Evolutionary conservation across 2,888 invertebrate genomes (phyloP), one percentile per base, ranked within the genome.

Genomic region (Girardia tigrina): DNA sequence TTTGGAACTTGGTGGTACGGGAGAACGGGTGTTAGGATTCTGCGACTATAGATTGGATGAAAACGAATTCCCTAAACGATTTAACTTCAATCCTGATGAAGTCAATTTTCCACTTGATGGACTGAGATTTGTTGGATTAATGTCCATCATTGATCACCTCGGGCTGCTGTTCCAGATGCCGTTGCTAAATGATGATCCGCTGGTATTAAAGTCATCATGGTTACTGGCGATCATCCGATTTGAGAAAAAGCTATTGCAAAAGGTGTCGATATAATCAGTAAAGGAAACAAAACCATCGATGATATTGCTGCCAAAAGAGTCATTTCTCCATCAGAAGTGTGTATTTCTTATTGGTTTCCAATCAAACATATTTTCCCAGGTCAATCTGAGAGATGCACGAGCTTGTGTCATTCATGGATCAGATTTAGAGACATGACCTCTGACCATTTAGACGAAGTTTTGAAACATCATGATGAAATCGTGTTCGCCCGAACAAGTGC

Each of bases 111-210:
- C 91, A 36, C 85, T 90, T 79, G 90, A 80, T 14, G 81, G 90
- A 77, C 81, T 84, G 4, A 89, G 94, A 79, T 95, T 95, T 85
- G 91, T 94, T 75, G 95, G 94, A 74, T 88, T 95, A 29, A 93
- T 95, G 91, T 93, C 94, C 79, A 94, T 95, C 94, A 94, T 95
- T 86, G 95, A 95, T 86, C 95, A 75, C 95, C 95, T 20, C 88
- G 95, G 80, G 93, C 94, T 79, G 93, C 94, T 82, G 95, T 95
- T 78, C 94, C 94, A 20, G 94, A 94, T 84, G 95, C 95, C 79
- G 94, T 95, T 2, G 92, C 91, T 81, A 94, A 94, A 86, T 95
- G 95, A 86, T 89, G 94, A 81, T 92, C 92, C 79, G 95, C 94
- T 83, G 95, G 95, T 86, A 94, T 94, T 83, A 93, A 93, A 88